A percentile compares a stretch with the other conserved stretches of the same genome.
Evolutionary conservation across 2,113 vertebrate species (phyloP).

Genomic region (Rissa tridactyla): DNA sequence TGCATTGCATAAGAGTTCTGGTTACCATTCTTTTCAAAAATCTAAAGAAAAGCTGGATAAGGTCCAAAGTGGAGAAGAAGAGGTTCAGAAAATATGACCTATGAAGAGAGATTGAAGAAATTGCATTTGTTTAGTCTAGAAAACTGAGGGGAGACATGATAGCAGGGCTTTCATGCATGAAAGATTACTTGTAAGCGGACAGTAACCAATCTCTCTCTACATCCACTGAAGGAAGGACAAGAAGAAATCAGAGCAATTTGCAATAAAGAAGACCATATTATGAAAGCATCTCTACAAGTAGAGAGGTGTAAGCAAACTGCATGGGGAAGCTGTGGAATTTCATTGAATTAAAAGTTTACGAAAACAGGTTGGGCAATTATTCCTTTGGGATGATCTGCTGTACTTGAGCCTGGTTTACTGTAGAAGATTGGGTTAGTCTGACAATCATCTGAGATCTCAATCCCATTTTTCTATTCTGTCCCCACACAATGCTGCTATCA

Average conservation of each 20-base stretch:
- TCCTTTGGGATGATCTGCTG: not conserved
- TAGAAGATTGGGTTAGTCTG: not conserved
- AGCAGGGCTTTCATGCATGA: not conserved
- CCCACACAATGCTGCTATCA: not conserved
- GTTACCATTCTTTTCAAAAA: not conserved
- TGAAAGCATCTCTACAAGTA: not conserved
- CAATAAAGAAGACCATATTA: not conserved
- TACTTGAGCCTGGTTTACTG: not conserved
- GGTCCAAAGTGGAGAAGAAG: not conserved
- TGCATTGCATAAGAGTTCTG: not conserved
- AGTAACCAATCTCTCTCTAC: not conserved
- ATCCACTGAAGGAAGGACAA: not conserved
- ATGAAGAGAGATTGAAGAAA: not conserved
- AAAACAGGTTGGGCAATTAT: not conserved
- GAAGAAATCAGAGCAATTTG: not conserved
- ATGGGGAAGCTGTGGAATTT: not conserved
- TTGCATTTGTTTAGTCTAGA: constrained; percentile 16
- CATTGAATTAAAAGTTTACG: not conserved
- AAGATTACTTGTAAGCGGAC: not conserved
- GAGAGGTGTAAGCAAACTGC: not conserved
- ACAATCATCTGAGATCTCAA: not conserved
- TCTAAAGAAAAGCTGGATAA: not conserved
- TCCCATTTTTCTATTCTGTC: not conserved
- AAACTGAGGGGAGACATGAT: not conserved
- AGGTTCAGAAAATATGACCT: not conserved